Base-by-base conservation (phyloP, 2,797 vertebrate species). In the Chromis chromis region DNA sequence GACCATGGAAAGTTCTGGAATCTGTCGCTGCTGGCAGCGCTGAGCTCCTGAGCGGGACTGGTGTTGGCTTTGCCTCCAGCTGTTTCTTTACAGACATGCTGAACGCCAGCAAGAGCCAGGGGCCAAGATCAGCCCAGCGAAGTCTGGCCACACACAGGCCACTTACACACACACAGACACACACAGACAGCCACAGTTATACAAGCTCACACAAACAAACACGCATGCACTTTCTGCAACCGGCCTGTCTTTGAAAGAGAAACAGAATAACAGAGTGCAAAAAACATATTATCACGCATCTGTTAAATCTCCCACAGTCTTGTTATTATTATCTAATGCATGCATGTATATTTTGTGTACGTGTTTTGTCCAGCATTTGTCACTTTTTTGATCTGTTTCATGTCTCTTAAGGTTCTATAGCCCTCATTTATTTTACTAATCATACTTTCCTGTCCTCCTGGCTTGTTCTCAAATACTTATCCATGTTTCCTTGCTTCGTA, bases 31-130 rank as follows among this genome's bases (percentile, higher is more conserved):
- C 89, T 92, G 91, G 92, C 89, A 86, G 87, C 70, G 79, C 83
- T 44, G 56, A 83, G 90, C 90, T 89, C 85, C 84, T 90, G 89
- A 92, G 91, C 81, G 62, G 90, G 85, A 89, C 89, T 70, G 90
- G 88, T 93, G 92, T 94, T 94, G 94, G 92, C 91, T 94, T 94
- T 93, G 93, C 93, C 93, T 94, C 93, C 92, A 93, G 90, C 92
- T 93, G 92, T 93, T 93, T 93, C 93, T 94, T 91, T 92, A 92
- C 91, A 94, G 91, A 92, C 90, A 81, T 86, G 89, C 88, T 91
- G 90, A 91, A 92, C 79, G 91, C 92, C 92, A 93, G 89, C 88
- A 81, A 84, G 70, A 86, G 89, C 77, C 83, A 40, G 84, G 79
- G 89, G 92, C 92, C 90, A 93, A 93, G 86, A 93, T 92, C 92